A percentile compares a stretch with the other conserved stretches of the same genome.
phyloP scores from a whole-genome alignment of 2,888 invertebrate species.

The Platerodrilus igneus region DNA sequence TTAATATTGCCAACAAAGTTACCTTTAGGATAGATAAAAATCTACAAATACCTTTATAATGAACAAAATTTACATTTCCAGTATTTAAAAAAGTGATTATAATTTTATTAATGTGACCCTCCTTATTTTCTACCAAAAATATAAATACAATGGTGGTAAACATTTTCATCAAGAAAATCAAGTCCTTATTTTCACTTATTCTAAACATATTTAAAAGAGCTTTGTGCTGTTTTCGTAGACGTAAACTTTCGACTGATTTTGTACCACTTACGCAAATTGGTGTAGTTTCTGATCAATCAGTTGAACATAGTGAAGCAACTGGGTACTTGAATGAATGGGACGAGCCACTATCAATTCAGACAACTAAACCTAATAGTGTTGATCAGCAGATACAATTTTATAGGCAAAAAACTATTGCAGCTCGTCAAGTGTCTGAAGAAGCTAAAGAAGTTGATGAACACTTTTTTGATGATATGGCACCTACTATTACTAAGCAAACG shows the following conservation, averaged over 20 bases:
- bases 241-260: constrained; percentile 53
- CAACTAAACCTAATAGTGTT: constrained; percentile 48
- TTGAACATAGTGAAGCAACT: constrained; percentile 37
- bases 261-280: constrained; percentile 56
- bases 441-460: constrained; percentile 48
- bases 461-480: constrained; percentile 61
- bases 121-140: too few relatives aligned
- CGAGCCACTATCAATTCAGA: constrained; percentile 47
- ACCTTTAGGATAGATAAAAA: too few relatives aligned
- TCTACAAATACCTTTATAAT: too few relatives aligned
- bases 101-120: too few relatives aligned
- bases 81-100: too few relatives aligned
- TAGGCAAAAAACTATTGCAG: constrained; percentile 48
- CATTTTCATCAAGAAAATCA: constrained; percentile 53
- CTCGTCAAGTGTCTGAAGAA: constrained; percentile 40
- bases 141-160: constrained; percentile 49
- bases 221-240: constrained; percentile 56
- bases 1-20: too few relatives aligned
- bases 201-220: constrained; percentile 55
- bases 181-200: constrained; percentile 53
- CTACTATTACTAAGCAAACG: constrained; percentile 56
- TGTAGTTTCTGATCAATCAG: constrained; percentile 47
- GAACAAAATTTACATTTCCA: too few relatives aligned
- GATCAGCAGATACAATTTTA: constrained; percentile 63
- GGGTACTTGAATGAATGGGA: constrained; percentile 64